These are phyloP conservation scores for Cairina moschata DNA, from an alignment of 2,113 vertebrate species.

Conservation along the genomic window DNA sequence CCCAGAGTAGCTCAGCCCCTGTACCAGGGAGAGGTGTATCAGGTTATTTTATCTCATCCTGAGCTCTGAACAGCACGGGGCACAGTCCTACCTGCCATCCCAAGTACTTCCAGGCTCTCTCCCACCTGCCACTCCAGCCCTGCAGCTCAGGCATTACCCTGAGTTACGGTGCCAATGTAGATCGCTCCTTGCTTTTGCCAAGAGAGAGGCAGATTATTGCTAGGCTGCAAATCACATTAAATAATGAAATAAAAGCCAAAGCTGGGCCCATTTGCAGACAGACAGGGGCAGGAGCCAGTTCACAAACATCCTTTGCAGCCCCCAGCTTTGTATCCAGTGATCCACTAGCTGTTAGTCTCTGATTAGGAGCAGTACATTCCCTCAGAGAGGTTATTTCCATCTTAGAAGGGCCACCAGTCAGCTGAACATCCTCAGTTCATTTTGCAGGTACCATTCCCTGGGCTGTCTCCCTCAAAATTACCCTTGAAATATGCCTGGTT, in stretches of 20 bases:
- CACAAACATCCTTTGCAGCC: background rate
- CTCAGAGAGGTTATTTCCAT: background rate
- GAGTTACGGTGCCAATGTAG: rapidly evolving
- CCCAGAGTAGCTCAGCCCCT: background rate
- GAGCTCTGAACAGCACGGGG: background rate
- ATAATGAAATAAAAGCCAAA: background rate
- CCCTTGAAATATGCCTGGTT: background rate
- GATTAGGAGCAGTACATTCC: background rate
- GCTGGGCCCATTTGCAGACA: background rate
- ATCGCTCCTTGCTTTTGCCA: background rate
- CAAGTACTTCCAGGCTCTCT: background rate
- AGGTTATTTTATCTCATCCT: background rate
- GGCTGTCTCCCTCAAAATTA: background rate
- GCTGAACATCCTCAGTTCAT: background rate
- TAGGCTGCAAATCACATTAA: background rate
- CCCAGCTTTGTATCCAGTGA: background rate
- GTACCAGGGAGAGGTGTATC: too few species aligned
- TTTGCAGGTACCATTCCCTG: background rate
- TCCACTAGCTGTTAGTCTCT: background rate
- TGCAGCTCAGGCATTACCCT: background rate
- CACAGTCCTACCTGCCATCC: background rate
- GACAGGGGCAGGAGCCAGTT: background rate
- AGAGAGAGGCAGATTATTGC: background rate
- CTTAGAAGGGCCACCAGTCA: background rate
- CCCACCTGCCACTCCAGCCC: rapidly evolving